Percentiles rank a stretch among this genome's conserved stretches.
phyloP scores from a whole-genome alignment of 2,888 invertebrate species.

The Rhingia rostrata region DNA sequence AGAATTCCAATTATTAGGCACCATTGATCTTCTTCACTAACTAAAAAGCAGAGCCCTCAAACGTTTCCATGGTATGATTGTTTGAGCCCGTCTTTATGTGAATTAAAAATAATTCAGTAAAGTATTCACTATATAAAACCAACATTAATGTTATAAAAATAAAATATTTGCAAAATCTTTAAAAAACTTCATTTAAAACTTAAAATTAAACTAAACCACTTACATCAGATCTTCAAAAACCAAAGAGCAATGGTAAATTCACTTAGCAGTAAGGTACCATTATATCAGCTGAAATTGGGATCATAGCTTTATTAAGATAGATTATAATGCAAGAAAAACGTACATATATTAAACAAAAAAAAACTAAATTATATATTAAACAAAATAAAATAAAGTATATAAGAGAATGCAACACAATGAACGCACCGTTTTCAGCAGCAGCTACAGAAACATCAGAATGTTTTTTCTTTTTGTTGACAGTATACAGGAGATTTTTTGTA shows the following conservation, averaged over 20 bases:
- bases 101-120: too few relatives aligned
- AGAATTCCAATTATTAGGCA: too few relatives aligned
- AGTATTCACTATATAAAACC: too few relatives aligned
- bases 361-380: constrained; percentile 63
- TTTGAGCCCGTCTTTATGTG: too few relatives aligned
- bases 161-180: neutral
- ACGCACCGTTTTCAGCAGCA: constrained; percentile 53
- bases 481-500: constrained; percentile 44
- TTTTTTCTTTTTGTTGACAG: constrained; percentile 40
- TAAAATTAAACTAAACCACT: constrained; percentile 10
- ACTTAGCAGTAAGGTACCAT: constrained; percentile 84
- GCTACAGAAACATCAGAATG: constrained; percentile 54
- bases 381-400: constrained; percentile 49
- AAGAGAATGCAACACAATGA: constrained; percentile 61
- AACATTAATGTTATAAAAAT: neutral
- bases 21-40: too few relatives aligned
- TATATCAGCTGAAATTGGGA: constrained; percentile 85
- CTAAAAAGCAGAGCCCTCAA: too few relatives aligned
- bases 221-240: constrained; percentile 17
- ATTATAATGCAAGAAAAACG: constrained; percentile 72
- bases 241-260: constrained; percentile 83
- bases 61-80: too few relatives aligned
- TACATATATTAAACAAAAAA: constrained; percentile 72
- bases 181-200: constrained; percentile 1
- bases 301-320: constrained; percentile 87